Base-by-base conservation (phyloP, 2,797 vertebrate genomes). In the Otolemur crassicaudatus region DNA sequence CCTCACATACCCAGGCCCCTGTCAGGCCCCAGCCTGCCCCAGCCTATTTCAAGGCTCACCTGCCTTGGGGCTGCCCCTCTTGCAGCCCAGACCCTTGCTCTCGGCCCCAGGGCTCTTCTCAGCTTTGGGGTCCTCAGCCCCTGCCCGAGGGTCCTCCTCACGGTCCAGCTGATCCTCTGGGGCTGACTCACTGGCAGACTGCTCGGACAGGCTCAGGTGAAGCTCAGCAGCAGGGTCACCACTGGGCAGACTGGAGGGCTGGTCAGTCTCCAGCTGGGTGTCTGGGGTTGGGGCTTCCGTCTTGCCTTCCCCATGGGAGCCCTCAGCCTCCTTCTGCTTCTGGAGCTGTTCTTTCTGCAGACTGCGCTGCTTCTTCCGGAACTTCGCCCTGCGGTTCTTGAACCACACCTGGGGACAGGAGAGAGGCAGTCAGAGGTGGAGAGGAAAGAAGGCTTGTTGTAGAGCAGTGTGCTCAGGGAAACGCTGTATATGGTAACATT, bases 271-370 rank as follows among this genome's bases (percentile, higher is more conserved):
- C 0, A 98, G 87, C 95, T 98, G 98, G 22, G 98, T 95, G 83
- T 99, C 99, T 13, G 99, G 94, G 92, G 98, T 27, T 0, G 98
- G 90, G 0, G 98, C 95, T 73, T 99, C 99, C 0, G 97, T 96
- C 98, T 99, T 99, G 93, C 98, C 98, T 29, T 99, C 99, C 0
- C 99, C 99, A 0, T 98, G 98, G 27, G 97, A 98, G 5, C 98
- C 98, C 67, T 99, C 99, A 0, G 98, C 98, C 94, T 99, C 99
- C 97, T 99, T 99, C 98, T 99, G 99, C 96, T 99, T 99, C 98
- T 99, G 99, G 76, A 99, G 99, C 98, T 99, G 99, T 98, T 99
- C 99, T 83, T 99, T 99, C 98, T 99, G 99, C 92, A 99, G 99
- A 97, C 99, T 99, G 82, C 99, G 99, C 96, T 99, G 99, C 99